Conservation (phyloP, 2,888 invertebrate genomes). For the Flabesymbios commensalis region DNA sequence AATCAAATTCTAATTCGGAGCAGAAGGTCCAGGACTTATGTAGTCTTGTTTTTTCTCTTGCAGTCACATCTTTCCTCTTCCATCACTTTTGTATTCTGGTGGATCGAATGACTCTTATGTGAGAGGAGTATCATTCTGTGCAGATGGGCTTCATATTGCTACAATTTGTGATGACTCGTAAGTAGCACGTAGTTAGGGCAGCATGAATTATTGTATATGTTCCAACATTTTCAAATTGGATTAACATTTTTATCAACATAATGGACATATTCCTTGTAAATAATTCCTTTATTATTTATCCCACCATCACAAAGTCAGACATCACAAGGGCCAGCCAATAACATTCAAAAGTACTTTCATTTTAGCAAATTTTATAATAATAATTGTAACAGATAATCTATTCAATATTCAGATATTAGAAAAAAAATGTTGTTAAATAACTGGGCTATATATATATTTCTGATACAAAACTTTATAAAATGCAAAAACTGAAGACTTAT, state of each 20-base stretch:
- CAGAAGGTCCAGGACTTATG: too few relatives aligned
- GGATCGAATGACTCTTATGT: conserved; percentile 65
- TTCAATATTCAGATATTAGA: too few relatives aligned
- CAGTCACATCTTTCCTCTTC: conserved; percentile 64
- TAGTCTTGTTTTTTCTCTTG: conserved; percentile 21
- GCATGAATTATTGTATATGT: background rate
- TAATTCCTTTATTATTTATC: background rate
- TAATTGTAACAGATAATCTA: too few relatives aligned
- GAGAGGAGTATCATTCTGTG: conserved; percentile 61
- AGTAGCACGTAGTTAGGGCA: conserved; percentile 21
- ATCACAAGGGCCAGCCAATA: too few relatives aligned
- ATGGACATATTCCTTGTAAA: background rate
- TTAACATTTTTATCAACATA: background rate
- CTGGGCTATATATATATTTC: too few relatives aligned
- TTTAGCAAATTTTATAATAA: too few relatives aligned
- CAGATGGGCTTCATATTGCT: conserved; percentile 62
- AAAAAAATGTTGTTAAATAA: too few relatives aligned
- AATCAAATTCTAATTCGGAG: too few relatives aligned
- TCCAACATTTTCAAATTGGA: background rate
- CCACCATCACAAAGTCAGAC: too few relatives aligned
- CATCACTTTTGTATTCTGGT: conserved; percentile 64
- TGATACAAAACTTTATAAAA: too few relatives aligned
- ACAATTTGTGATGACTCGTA: conserved; percentile 65
- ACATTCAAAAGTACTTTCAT: too few relatives aligned
- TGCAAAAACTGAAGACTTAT: too few relatives aligned